These are phyloP conservation scores for Progne subis DNA, from an alignment of 2,113 vertebrate genomes.

Conservation along the genomic window DNA sequence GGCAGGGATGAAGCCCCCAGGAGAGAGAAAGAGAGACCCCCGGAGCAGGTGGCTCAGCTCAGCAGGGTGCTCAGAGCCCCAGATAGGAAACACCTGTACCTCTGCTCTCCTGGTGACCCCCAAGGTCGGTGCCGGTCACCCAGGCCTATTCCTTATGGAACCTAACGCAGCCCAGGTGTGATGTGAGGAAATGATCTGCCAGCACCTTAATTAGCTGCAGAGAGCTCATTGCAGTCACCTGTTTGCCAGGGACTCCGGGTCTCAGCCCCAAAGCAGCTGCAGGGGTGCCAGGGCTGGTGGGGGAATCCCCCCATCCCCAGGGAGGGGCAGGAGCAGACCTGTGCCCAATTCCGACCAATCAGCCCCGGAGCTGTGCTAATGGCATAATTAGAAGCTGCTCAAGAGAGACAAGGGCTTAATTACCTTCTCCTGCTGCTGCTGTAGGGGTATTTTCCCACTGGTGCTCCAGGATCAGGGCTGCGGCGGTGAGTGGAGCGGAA, in stretches of 20 bases:
- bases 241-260: not conserved
- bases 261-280: not conserved
- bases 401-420: not conserved
- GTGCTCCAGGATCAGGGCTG: not conserved
- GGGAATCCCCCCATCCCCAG: not conserved
- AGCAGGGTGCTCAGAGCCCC: not conserved
- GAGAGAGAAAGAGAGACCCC: not conserved
- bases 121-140: accelerated
- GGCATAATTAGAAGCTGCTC: constrained; percentile 1
- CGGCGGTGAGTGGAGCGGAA: not conserved
- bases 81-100: accelerated
- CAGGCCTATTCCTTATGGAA: accelerated
- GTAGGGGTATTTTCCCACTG: not conserved
- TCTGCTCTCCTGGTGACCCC: accelerated
- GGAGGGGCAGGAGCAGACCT: not conserved
- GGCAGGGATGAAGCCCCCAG: not conserved
- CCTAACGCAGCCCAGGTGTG: not conserved
- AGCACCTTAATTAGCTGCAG: not conserved
- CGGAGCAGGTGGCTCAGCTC: not conserved
- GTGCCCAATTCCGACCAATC: not conserved
- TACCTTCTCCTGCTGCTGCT: not conserved
- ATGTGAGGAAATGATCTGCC: not conserved
- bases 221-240: not conserved
- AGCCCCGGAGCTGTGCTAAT: not conserved
- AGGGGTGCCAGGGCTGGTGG: not conserved